Percentiles rank a stretch among this genome's conserved stretches.
Evolutionary conservation across 2,888 invertebrate species (phyloP).

Genomic region (Eutolmus rufibarbis): DNA sequence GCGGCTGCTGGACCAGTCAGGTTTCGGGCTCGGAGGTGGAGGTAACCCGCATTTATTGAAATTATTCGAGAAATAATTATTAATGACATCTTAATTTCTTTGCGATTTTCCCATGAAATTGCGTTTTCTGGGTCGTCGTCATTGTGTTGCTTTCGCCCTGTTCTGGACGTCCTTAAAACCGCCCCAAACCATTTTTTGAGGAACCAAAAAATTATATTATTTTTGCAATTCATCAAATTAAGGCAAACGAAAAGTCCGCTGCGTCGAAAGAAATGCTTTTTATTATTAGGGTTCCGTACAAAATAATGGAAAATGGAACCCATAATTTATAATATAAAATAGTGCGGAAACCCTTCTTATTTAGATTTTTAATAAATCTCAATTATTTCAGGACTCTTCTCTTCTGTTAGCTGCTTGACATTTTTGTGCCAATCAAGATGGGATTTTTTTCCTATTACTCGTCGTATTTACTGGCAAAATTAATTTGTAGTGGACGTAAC

Average conservation of each 20-base stretch:
- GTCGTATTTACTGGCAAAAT: too few relatives aligned
- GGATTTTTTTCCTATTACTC: too few relatives aligned
- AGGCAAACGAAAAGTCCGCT: neutral
- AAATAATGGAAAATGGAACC: neutral
- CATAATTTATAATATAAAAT: neutral
- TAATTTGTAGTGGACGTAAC: too few relatives aligned
- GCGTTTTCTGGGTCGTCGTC: constrained; percentile 2
- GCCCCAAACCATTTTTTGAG: neutral
- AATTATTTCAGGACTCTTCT: too few relatives aligned
- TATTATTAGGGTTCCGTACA: neutral
- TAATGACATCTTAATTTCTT: constrained; percentile 21
- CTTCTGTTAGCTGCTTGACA: too few relatives aligned
- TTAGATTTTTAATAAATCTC: too few relatives aligned
- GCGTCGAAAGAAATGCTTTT: neutral
- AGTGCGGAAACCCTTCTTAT: too few relatives aligned
- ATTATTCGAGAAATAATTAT: constrained; percentile 3
- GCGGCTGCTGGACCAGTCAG: neutral
- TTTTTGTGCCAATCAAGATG: too few relatives aligned
- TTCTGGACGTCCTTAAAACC: neutral
- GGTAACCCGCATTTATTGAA: constrained; percentile 8
- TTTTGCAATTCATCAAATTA: neutral
- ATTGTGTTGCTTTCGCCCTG: neutral
- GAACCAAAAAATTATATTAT: neutral
- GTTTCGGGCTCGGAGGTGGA: neutral
- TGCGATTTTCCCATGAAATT: constrained; percentile 22